These are phyloP conservation scores for Myiopsitta monachus DNA, from an alignment of 2,113 vertebrate genomes.

Conservation along the genomic window DNA sequence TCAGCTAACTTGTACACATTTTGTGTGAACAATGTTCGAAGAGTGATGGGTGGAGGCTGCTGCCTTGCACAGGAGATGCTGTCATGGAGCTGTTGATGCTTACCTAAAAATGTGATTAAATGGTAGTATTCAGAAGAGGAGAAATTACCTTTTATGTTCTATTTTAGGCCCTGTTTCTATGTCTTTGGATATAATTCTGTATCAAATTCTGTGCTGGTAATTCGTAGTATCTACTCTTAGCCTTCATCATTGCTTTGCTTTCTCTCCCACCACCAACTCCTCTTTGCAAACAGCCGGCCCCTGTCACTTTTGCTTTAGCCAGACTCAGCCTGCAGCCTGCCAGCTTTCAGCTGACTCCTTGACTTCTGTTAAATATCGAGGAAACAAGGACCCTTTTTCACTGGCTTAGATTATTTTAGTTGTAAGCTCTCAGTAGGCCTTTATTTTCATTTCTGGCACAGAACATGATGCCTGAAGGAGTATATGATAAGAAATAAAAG, in stretches of 20 bases:
- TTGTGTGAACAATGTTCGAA: not conserved
- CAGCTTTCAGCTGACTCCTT: not conserved
- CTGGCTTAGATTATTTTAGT: not conserved
- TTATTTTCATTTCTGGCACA: not conserved
- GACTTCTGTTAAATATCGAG: not conserved
- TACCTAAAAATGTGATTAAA: not conserved
- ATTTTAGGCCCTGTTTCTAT: not conserved
- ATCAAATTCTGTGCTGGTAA: not conserved
- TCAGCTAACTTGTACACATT: not conserved
- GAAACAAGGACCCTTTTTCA: not conserved
- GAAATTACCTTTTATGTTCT: not conserved
- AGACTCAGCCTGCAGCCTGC: not conserved
- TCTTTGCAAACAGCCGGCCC: not conserved
- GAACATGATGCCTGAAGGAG: not conserved
- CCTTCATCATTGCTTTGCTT: not conserved
- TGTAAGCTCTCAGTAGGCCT: not conserved
- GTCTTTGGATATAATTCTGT: not conserved
- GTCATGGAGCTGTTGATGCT: not conserved
- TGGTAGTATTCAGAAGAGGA: not conserved
- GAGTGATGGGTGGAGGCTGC: not conserved
- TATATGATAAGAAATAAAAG: not conserved
- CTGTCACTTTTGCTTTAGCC: not conserved
- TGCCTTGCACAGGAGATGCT: not conserved
- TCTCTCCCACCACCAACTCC: not conserved
- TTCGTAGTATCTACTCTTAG: not conserved